Conservation (phyloP, 2,888 invertebrate species). For the Drosophila fungiperda region DNA sequence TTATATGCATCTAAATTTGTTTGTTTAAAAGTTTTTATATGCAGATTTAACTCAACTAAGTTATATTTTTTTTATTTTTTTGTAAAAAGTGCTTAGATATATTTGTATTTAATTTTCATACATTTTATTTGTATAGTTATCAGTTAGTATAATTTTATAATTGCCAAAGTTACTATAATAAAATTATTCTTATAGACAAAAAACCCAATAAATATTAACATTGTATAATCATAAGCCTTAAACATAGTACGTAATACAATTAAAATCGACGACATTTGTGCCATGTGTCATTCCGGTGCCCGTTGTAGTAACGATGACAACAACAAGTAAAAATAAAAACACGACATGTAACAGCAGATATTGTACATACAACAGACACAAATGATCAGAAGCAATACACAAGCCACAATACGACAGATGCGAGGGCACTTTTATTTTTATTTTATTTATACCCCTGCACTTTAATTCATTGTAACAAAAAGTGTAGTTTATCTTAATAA, state of each 20-base stretch:
- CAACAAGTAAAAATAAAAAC: constrained; percentile 23
- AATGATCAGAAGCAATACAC: constrained; percentile 32
- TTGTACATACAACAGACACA: constrained; percentile 19
- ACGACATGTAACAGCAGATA: constrained; percentile 9
- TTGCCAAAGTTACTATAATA: too few relatives aligned
- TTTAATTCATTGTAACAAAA: background rate
- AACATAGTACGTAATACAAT: constrained; percentile 70
- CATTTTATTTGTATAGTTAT: too few relatives aligned
- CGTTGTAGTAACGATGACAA: constrained; percentile 52
- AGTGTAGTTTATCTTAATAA: background rate
- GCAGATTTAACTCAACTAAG: too few relatives aligned
- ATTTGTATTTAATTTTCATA: too few relatives aligned
- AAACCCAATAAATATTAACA: constrained; percentile 35
- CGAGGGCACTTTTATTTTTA: constrained; percentile 9
- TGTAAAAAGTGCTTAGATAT: too few relatives aligned
- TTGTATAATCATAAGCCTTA: constrained; percentile 56
- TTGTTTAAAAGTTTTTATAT: too few relatives aligned
- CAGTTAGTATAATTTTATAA: too few relatives aligned
- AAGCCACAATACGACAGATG: constrained; percentile 39
- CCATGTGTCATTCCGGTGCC: constrained; percentile 49
- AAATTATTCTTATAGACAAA: too few relatives aligned
- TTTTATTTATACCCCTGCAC: constrained; percentile 7
- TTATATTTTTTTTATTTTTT: too few relatives aligned
- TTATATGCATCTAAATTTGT: too few relatives aligned
- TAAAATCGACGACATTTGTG: constrained; percentile 66